These are phyloP conservation scores for Clarias magur DNA, from an alignment of 2,113 vertebrate species.

Conservation along the genomic window DNA sequence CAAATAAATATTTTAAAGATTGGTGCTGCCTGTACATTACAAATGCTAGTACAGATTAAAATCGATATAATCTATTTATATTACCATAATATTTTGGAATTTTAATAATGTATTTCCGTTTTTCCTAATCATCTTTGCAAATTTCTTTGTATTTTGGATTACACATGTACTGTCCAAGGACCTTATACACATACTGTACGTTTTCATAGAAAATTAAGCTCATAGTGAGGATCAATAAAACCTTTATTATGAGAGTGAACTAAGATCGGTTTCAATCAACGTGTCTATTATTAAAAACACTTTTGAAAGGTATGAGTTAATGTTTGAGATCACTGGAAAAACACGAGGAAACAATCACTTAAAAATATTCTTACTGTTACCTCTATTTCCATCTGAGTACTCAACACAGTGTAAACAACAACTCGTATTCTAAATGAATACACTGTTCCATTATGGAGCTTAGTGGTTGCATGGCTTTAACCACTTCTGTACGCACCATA, in stretches of 20 bases:
- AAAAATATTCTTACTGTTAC: neutral
- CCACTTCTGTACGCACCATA: constrained; percentile 29
- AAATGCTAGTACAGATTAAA: neutral
- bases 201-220: constrained; percentile 2
- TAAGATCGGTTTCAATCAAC: neutral
- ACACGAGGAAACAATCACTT: neutral
- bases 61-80: neutral
- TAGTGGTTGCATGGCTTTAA: neutral
- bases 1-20: neutral
- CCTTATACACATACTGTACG: neutral
- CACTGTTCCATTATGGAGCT: constrained; percentile 38
- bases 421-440: constrained; percentile 20
- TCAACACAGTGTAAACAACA: constrained; percentile 19
- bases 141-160: neutral
- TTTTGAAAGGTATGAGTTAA: neutral
- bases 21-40: neutral
- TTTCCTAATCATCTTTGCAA: neutral
- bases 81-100: neutral
- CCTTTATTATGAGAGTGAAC: neutral
- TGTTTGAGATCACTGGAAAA: neutral
- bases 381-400: constrained; percentile 1
- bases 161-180: neutral
- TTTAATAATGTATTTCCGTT: neutral
- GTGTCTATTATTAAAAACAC: neutral
- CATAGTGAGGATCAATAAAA: neutral